Evolutionary conservation across 2,113 vertebrate species (phyloP).

Genomic region (Toxotes jaculatrix): DNA sequence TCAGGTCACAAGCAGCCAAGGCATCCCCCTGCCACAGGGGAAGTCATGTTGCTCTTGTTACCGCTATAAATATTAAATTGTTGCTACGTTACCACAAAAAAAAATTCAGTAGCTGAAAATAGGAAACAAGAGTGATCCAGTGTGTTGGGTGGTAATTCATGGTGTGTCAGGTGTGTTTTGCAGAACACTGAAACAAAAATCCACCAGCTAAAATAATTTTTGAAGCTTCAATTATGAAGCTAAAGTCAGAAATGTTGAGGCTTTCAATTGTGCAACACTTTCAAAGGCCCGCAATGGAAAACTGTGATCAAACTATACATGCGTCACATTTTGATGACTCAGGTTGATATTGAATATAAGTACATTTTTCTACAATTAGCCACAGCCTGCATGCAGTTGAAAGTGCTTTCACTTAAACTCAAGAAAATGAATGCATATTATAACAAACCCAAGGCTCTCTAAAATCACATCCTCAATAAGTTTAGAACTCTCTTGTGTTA

Average conservation of each 20-base stretch:
- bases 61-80: constrained; percentile 36
- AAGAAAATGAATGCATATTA: background rate
- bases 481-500: background rate
- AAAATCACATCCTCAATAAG: background rate
- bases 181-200: background rate
- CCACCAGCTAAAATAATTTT: too few species aligned
- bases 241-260: background rate
- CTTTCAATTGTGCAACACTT: too few species aligned
- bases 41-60: constrained; percentile 41
- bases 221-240: background rate
- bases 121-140: background rate
- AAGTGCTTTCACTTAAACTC: too few species aligned
- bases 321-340: background rate
- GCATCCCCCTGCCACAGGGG: constrained; percentile 4
- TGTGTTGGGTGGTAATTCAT: background rate
- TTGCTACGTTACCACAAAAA: constrained; percentile 35
- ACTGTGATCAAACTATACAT: background rate
- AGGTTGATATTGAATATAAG: too few species aligned
- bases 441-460: background rate
- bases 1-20: constrained; percentile 53
- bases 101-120: background rate
- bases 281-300: too few species aligned
- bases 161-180: background rate
- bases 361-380: background rate
- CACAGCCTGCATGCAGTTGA: background rate